Base-by-base conservation (phyloP, 23 tunicate species). In the Clavelina lepadiformis region DNA sequence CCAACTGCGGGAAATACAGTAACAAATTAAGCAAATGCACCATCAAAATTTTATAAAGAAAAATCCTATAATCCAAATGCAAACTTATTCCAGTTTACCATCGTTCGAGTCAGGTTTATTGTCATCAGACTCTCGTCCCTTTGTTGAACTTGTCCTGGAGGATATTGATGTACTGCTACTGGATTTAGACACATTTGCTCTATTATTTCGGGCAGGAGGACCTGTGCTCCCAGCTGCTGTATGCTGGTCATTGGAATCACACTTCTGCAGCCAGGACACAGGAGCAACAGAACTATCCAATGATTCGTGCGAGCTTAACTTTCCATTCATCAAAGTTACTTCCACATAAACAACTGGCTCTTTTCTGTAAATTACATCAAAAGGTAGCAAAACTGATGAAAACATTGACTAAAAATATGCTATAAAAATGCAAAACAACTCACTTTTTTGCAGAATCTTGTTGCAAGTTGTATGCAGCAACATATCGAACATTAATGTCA, bases 321-420 rank as follows among this genome's bases (percentile, higher is more conserved):
- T n/a, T 15, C 73, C 83, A 37, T 73, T 77, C 30, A 47, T 73
- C 5, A 77, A 25, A 32, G 60, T 68, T 26, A 59, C 66, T 45
- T 77, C 83, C 0, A 77, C 83, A 57, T 56, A 77, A 24, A 77
- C 36, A 21, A 74, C 83, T 13, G 83, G 83, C 46, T 77, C 75
- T 28, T 56, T 56, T 46, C 83, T 77, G 51, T 30, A 77, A 19
- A 31, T 25, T n/a, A n/a, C n/a, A n/a, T n/a, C n/a, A n/a, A n/a
- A n/a, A 46, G 19, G n/a, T 19, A 46, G n/a, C n/a, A 19, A 46
- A 0, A 19, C 0, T n/a, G n/a, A n/a, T n/a, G n/a, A n/a, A n/a
- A n/a, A n/a, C n/a, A n/a, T n/a, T n/a, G 15, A 11, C 15, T 11
- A 19, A 21, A 18, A 20, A 13, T 21, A 54, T 54, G 8, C 21